Evolutionary conservation across 2,888 invertebrate species (phyloP).

Genomic region (Euzetes globulus): DNA sequence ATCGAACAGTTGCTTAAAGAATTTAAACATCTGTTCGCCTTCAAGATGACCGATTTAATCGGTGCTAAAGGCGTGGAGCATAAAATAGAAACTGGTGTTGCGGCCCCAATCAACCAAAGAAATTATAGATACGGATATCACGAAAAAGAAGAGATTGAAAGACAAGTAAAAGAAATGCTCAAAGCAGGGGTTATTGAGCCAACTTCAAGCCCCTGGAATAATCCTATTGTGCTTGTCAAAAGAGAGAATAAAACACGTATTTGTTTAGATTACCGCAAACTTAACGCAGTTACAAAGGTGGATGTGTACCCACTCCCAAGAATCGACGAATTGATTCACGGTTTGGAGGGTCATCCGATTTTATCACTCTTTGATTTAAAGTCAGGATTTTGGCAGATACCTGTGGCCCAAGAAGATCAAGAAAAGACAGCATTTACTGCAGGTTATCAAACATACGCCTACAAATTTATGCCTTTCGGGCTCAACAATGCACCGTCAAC

Average conservation of each 20-base stretch:
- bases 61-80: neutral
- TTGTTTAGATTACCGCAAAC: constrained; percentile 31
- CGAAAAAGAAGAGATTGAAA: constrained; percentile 25
- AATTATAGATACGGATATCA: constrained; percentile 5
- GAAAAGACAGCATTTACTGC: constrained; percentile 43
- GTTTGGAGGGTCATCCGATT: neutral
- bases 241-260: neutral
- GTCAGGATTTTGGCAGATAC: constrained; percentile 28
- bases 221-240: constrained; percentile 28
- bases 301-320: constrained; percentile 18
- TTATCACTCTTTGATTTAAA: constrained; percentile 13
- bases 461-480: constrained; percentile 43
- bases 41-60: neutral
- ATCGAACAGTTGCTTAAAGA: neutral
- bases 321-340: constrained; percentile 28
- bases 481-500: constrained; percentile 43
- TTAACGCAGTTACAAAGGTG: constrained; percentile 27
- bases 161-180: constrained; percentile 27
- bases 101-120: neutral
- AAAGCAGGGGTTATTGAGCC: neutral
- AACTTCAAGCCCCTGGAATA: neutral
- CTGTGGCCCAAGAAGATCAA: constrained; percentile 32
- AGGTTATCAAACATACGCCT: constrained; percentile 41
- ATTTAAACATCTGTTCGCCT: neutral
- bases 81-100: constrained; percentile 19